Conservation (phyloP, 2,113 vertebrate species). For the Ailurus styani region DNA sequence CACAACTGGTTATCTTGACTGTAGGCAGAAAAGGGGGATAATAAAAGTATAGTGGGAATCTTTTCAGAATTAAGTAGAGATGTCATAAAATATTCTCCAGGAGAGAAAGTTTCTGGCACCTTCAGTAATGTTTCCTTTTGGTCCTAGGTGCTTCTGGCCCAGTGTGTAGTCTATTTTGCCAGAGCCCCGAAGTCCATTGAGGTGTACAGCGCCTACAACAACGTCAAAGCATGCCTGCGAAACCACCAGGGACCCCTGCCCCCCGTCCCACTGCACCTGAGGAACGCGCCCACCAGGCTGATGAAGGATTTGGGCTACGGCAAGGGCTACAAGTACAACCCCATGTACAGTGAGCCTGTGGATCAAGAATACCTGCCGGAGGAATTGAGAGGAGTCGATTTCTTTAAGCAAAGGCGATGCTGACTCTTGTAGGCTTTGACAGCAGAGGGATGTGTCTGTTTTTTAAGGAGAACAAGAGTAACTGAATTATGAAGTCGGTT, state of each 20-base stretch:
- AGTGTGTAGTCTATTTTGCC: constrained; percentile 93
- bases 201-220: constrained; percentile 90
- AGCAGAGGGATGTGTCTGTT: fast-evolving
- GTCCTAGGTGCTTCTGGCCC: constrained; percentile 94
- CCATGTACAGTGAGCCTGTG: constrained; percentile 84
- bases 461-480: background rate
- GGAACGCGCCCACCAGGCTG: constrained; percentile 92
- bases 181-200: constrained; percentile 93
- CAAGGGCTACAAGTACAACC: constrained; percentile 95
- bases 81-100: background rate
- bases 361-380: constrained; percentile 93
- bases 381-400: constrained; percentile 86
- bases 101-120: background rate
- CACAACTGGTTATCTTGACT: background rate
- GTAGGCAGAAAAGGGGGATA: background rate
- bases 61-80: background rate
- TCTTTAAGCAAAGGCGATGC: constrained; percentile 81
- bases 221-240: constrained; percentile 91
- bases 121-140: background rate
- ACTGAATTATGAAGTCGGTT: background rate
- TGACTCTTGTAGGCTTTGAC: constrained; percentile 12
- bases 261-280: constrained; percentile 92
- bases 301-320: constrained; percentile 95
- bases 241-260: constrained; percentile 92
- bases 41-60: background rate